phyloP scores from a whole-genome alignment of 2,888 invertebrate species.

The Noctua janthe region DNA sequence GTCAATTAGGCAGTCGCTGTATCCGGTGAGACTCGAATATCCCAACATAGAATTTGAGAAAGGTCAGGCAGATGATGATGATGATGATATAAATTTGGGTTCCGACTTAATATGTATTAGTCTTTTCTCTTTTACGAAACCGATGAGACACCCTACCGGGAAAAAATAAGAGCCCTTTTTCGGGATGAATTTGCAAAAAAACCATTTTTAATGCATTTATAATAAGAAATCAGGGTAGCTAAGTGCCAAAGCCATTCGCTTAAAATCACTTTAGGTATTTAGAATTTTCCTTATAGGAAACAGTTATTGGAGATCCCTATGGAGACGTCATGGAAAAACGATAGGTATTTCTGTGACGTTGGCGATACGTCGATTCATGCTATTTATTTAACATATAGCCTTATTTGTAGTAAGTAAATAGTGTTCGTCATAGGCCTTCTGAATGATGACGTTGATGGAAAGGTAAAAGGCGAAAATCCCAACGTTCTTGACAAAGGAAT shows the following conservation, averaged over 20 bases:
- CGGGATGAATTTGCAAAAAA: too few species aligned
- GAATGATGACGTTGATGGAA: background rate
- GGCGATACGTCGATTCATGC: slow-evolving; percentile 3
- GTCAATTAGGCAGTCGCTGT: background rate
- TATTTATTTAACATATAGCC: background rate
- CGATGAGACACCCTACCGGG: too few species aligned
- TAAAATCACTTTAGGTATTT: background rate
- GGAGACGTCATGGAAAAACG: slow-evolving; percentile 9
- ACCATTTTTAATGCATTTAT: too few species aligned
- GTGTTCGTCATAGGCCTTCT: background rate
- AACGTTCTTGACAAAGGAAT: background rate
- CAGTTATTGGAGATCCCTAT: background rate
- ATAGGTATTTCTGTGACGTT: background rate
- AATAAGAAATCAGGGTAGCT: background rate
- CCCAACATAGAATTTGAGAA: too few species aligned
- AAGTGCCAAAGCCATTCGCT: background rate
- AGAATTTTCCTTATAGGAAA: slow-evolving; percentile 9
- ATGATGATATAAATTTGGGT: too few species aligned
- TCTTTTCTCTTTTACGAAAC: too few species aligned
- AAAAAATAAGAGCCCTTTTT: too few species aligned
- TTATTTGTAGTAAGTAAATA: background rate
- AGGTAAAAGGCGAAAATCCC: slow-evolving; percentile 6
- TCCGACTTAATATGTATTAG: too few species aligned
- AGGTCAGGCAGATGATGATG: too few species aligned
- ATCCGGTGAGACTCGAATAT: too few species aligned